Evolutionary conservation across 2,888 invertebrate genomes (phyloP), one percentile per base, ranked within the genome.

Genomic region (Stenichneumon culpator): DNA sequence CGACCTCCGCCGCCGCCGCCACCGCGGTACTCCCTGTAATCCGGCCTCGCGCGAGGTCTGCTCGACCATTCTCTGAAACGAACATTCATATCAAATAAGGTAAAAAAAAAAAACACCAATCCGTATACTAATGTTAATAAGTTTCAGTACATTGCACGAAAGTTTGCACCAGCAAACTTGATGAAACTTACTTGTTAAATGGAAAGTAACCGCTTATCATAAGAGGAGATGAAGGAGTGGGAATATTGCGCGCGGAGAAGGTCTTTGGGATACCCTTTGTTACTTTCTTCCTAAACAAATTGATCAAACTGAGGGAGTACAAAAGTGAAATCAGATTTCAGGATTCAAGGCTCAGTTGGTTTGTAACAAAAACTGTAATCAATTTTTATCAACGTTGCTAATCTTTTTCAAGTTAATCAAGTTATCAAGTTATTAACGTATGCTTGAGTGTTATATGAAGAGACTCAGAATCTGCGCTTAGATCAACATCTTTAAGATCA

Each of bases 21-120:
- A 2, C 95, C 96, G 0, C 97, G 95, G 91, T 97, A 98, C 86
- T 98, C 97, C 83, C 97, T 95, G 88, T 97, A 97, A 91, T 97
- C 97, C 2, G 97, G 97, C 22, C 97, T 95, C 28, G 97, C 96
- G 86, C 97, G 96, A 73, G 96, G 96, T 88, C 97, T 91, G 54
- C 94, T 93, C 0, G 94, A 94, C 94, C 94, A 94, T 83, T 94
- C 93, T 77, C 93, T 94, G 86, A 57, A 90, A 90, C 84, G 89
- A 84, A 88, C 9, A 39, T 39, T 39, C 39, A 3, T 39, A 39
- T 39, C 3, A 0, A 39, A 39, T 39, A 3, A 11, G 3, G n/a
- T 19, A 54, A n/a, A 7, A 54, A 54, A 54, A 54, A 19, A 2
- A 6, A 39, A 39, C 3, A 39, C 11, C 3, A 11, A 39, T 39